Evolutionary conservation across 1,140 invertebrate genomes (phyloP), one percentile per base, ranked within the genome.

Genomic region (Pseudomyrmex pallidus): DNA sequence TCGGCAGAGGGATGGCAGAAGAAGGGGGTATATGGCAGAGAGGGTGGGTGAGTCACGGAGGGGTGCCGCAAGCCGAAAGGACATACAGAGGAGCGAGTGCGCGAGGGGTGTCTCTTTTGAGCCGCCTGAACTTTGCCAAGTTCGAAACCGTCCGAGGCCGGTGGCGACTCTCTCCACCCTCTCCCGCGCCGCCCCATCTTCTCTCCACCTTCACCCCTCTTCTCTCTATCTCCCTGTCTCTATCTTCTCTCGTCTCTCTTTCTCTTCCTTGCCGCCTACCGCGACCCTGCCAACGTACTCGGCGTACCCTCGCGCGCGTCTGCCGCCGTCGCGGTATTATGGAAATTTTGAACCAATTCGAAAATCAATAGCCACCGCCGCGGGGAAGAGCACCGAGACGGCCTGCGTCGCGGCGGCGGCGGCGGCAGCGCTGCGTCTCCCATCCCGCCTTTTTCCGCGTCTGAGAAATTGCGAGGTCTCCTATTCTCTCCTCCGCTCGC

Each of bases 281-380:
- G 5, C 35, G 52, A 70, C 61, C 54, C 74, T 57, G 59, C 73
- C 82, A 35, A 59, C 62, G 82, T 74, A 68, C 68, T 84, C 86
- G 46, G 20, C 82, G 63, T 87, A 87, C 82, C 74, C 86, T 87
- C 86, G 63, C 74, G 74, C 86, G 63, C 74, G 74, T 86, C 73
- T 59, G 72, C 72, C 77, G 74, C 73, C 86, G 86, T 88, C 86
- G 87, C 88, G 90, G 91, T 91, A 93, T 93, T 93, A 93, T 93
- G 92, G 92, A 93, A 93, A 93, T 93, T 93, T 93, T 92, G 91
- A 93, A 93, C 92, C 91, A 92, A 93, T 93, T 93, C 92, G 92
- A 93, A 93, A 93, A 93, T 93, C 92, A 92, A 93, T 93, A 93
- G 90, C 90, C 85, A 87, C 90, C 85, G 89, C 90, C 90, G 87